Base-by-base conservation (phyloP, 2,113 vertebrate genomes). In the Tragelaphus buxtoni region DNA sequence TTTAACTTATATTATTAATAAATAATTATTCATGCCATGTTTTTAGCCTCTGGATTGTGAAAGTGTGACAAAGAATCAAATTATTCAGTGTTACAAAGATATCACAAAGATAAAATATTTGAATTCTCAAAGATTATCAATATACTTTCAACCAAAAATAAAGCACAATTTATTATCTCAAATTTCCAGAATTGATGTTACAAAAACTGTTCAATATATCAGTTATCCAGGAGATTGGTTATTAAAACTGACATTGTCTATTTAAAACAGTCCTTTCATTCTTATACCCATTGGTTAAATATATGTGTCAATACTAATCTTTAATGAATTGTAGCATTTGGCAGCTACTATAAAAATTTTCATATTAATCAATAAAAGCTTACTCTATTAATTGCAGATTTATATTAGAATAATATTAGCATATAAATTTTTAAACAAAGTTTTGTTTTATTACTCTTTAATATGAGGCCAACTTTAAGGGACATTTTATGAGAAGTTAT, bases 1-100 rank as follows among this genome's bases (percentile, higher is more conserved):
- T 88, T 88, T 95, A 92, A 91, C 18, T 95, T 88, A 22, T 56
- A n/a, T 49, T 95, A 93, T 76, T 93, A 83, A 94, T 86, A 88
- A 95, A 79, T 72, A 82, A 94, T 88, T 53, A 95, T n/a, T 20
- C 14, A 58, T n/a, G 56, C n/a, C 45, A 81, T 56, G 17, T 9
- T 83, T 85, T 94, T 88, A 24, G 95, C 77, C 4, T 77, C 7
- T 30, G 32, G 42, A 74, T 47, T 88, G 26, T 76, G 8, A 96
- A 76, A 18, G 0, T 45, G 82, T 30, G 45, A 65, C 56, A 84
- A 32, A 93, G 61, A 74, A 89, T 12, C 22, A 80, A 94, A 61
- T 49, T 72, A 83, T 55, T 96, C 18, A 87, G 26, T 11, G 84
- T 60, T 53, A 88, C 51, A 81, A 81, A 81, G 49, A 53, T 53